A percentile compares a stretch with the other conserved stretches of the same genome.
phyloP scores from a whole-genome alignment of 2,113 vertebrate genomes.

The Gallinago media region DNA sequence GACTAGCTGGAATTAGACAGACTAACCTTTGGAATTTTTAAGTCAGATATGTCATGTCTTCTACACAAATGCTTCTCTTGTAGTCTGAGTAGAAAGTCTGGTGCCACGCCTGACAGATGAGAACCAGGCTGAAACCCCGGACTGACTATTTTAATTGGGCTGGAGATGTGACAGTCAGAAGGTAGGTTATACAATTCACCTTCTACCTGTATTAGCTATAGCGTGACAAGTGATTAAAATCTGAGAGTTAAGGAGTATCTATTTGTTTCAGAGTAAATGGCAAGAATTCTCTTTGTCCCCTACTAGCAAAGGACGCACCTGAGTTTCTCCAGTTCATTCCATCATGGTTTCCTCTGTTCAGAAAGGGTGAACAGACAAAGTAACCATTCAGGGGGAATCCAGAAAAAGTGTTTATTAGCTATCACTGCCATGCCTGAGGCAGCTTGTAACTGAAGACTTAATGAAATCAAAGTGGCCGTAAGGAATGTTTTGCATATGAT shows the following conservation, averaged over 20 bases:
- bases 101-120: neutral
- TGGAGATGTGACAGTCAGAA: neutral
- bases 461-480: slow-evolving; percentile 56
- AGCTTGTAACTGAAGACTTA: slow-evolving; percentile 47
- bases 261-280: neutral
- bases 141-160: neutral
- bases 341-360: slow-evolving; percentile 4
- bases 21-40: neutral
- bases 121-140: neutral
- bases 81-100: neutral
- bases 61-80: neutral
- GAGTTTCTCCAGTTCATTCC: slow-evolving; percentile 33
- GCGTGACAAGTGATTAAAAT: neutral
- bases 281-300: slow-evolving; percentile 15
- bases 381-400: neutral
- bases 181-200: neutral
- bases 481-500: slow-evolving; percentile 29
- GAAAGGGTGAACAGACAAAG: neutral
- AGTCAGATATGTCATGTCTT: neutral
- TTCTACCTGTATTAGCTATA: neutral
- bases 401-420: slow-evolving; percentile 27
- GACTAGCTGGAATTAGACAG: neutral
- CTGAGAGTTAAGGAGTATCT: neutral
- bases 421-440: neutral
- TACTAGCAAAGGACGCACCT: neutral